These are phyloP conservation scores for Marronus borbonicus DNA, from an alignment of 2,888 invertebrate species.

Conservation along the genomic window DNA sequence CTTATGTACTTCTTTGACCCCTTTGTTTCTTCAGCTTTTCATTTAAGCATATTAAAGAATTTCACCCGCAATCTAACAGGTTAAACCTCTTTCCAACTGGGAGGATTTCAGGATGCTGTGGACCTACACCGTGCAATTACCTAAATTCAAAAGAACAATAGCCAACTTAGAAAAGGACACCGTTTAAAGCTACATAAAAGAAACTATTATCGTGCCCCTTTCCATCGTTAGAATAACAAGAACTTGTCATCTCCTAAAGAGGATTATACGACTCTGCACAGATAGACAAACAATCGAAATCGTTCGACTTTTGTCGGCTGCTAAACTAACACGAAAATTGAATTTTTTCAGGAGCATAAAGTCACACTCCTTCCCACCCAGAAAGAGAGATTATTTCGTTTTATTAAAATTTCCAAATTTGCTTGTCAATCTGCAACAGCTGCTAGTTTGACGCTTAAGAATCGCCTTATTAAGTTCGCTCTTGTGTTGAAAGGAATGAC, in stretches of 20 bases:
- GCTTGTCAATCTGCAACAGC: conserved; percentile 40
- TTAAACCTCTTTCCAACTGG: too few species aligned
- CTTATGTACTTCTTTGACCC: too few species aligned
- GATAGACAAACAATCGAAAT: conserved; percentile 16
- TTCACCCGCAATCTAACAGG: too few species aligned
- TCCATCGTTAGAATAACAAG: conserved; percentile 47
- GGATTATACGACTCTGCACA: conserved; percentile 38
- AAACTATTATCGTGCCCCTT: conserved; percentile 42
- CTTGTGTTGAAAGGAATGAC: not conserved
- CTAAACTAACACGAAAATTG: conserved; percentile 1
- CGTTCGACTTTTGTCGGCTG: not conserved
- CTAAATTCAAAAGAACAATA: too few species aligned
- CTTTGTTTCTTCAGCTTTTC: too few species aligned
- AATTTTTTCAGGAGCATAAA: conserved; percentile 11
- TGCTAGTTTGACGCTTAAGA: conserved; percentile 11
- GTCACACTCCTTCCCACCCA: not conserved
- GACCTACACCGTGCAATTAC: too few species aligned
- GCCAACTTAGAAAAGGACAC: not conserved
- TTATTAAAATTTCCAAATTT: conserved; percentile 36
- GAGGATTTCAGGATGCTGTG: too few species aligned
- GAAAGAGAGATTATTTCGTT: conserved; percentile 23
- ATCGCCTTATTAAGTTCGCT: conserved; percentile 30
- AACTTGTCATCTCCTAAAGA: conserved; percentile 29
- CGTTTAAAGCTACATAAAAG: conserved; percentile 33
- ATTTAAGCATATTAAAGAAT: too few species aligned